Evolutionary conservation across 2,113 vertebrate species (phyloP).

Genomic region (Ceratotherium simum): DNA sequence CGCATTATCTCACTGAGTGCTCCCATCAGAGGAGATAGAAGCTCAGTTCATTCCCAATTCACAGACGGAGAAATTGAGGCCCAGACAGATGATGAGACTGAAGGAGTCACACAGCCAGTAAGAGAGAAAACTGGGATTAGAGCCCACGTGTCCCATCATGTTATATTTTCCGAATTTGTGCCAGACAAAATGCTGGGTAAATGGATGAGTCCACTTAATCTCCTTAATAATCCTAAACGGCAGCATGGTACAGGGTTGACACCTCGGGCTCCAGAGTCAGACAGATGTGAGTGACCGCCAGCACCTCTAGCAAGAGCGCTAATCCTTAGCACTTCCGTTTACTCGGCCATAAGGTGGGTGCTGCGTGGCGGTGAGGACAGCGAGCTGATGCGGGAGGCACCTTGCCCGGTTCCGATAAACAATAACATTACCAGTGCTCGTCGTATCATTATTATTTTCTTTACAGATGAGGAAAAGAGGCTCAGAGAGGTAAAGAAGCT

Average conservation of each 20-base stretch:
- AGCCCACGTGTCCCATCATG: background rate
- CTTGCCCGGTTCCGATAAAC: background rate
- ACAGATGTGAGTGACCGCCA: background rate
- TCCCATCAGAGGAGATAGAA: background rate
- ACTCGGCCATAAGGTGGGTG: background rate
- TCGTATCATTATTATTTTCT: background rate
- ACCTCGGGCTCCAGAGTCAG: background rate
- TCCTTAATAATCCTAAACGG: background rate
- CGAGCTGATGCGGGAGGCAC: background rate
- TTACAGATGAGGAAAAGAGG: background rate
- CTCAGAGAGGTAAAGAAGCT: background rate
- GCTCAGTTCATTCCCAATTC: background rate
- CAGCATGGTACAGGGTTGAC: background rate
- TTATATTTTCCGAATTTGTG: background rate
- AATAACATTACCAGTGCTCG: fast-evolving
- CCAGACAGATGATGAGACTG: background rate
- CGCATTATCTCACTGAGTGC: background rate
- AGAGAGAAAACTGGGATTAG: background rate
- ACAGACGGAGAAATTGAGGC: slow-evolving; percentile 19
- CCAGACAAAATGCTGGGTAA: background rate
- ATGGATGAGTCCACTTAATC: background rate
- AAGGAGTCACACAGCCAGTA: background rate
- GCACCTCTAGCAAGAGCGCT: background rate
- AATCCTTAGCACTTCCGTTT: background rate
- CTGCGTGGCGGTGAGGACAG: background rate